These are phyloP conservation scores for Plebejus anna DNA, from an alignment of 2,888 invertebrate species.

Conservation along the genomic window DNA sequence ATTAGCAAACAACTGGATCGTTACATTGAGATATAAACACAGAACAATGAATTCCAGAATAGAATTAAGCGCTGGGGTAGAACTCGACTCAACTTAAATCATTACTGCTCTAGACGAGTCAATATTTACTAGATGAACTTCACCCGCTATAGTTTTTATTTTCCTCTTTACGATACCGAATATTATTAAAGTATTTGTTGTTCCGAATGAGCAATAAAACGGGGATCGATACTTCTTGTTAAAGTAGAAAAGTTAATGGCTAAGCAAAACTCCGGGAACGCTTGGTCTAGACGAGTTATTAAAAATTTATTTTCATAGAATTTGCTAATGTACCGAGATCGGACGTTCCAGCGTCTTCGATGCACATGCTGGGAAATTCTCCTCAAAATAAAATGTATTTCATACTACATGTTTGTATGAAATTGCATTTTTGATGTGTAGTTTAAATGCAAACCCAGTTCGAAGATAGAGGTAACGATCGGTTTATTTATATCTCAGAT, in stretches of 20 bases:
- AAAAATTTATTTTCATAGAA: slow-evolving; percentile 66
- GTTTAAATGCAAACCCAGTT: slow-evolving; percentile 18
- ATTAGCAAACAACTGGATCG: slow-evolving; percentile 31
- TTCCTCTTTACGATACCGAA: slow-evolving; percentile 60
- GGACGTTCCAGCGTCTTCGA: slow-evolving; percentile 38
- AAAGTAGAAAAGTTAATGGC: slow-evolving; percentile 64
- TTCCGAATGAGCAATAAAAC: slow-evolving; percentile 60
- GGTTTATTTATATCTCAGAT: not conserved
- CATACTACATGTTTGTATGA: slow-evolving; percentile 17
- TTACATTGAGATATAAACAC: slow-evolving; percentile 36
- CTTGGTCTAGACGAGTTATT: slow-evolving; percentile 75
- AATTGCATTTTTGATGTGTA: slow-evolving; percentile 20
- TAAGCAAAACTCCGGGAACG: slow-evolving; percentile 57
- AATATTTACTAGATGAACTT: slow-evolving; percentile 68
- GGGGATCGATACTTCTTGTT: slow-evolving; percentile 57
- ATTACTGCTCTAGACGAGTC: slow-evolving; percentile 59
- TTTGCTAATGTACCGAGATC: slow-evolving; percentile 53
- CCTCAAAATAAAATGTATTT: slow-evolving; percentile 27
- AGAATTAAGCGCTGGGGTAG: slow-evolving; percentile 50
- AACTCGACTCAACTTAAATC: slow-evolving; percentile 47
- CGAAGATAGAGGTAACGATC: not conserved
- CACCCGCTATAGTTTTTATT: slow-evolving; percentile 70
- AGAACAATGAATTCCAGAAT: slow-evolving; percentile 44
- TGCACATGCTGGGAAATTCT: slow-evolving; percentile 19
- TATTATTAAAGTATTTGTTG: slow-evolving; percentile 66